These are phyloP conservation scores for Oligia strigilis DNA, from an alignment of 2,888 invertebrate genomes.

Conservation along the genomic window DNA sequence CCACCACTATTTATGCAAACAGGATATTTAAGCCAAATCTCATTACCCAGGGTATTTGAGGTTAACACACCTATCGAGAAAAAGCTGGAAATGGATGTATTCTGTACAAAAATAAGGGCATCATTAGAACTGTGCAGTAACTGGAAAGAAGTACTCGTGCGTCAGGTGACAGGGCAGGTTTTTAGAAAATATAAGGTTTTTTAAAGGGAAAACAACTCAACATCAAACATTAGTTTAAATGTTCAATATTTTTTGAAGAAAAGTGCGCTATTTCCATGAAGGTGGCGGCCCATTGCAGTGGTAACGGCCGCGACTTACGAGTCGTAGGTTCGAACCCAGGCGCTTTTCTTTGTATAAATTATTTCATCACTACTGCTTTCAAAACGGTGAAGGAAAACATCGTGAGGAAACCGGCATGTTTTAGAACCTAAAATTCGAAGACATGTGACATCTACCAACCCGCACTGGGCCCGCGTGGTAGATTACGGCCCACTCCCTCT, in stretches of 20 bases:
- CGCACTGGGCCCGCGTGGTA: no score
- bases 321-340: no score
- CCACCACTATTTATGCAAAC: no score
- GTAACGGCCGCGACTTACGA: no score
- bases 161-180: not conserved
- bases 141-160: conserved; percentile 27
- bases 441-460: no score
- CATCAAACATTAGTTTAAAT: not conserved
- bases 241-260: not conserved
- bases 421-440: no score
- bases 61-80: not conserved
- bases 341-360: no score
- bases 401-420: no score
- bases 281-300: no score
- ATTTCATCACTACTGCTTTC: no score
- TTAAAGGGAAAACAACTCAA: not conserved
- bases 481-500: no score
- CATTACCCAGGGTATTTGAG: not conserved
- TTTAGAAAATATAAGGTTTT: not conserved
- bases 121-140: conserved; percentile 48
- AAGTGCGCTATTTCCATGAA: not conserved
- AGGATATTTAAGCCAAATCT: conserved; percentile 5
- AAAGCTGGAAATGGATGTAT: not conserved
- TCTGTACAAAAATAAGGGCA: conserved; percentile 10
- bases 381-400: no score